These are phyloP conservation scores for Amphipoea oculea DNA, from an alignment of 2,888 invertebrate genomes.

Conservation along the genomic window DNA sequence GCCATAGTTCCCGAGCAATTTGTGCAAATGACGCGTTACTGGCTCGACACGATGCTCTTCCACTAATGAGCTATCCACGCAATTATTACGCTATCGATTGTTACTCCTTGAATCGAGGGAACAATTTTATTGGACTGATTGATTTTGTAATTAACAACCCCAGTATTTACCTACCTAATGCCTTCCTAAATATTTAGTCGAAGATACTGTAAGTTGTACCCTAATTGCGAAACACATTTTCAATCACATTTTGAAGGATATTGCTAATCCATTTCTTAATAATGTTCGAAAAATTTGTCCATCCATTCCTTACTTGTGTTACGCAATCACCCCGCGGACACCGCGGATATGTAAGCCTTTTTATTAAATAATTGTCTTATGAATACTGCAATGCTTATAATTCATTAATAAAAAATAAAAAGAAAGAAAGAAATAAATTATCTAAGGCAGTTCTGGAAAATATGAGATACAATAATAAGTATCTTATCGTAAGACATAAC, in stretches of 20 bases:
- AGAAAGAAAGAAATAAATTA: background rate
- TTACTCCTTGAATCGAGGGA: conserved; percentile 60
- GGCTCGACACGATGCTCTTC: conserved; percentile 74
- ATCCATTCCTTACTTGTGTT: no score
- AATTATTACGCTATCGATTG: conserved; percentile 76
- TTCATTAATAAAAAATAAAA: background rate
- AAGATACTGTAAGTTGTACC: background rate
- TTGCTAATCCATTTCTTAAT: no score
- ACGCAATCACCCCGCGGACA: no score
- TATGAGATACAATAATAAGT: background rate
- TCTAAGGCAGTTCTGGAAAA: background rate
- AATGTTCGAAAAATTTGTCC: no score
- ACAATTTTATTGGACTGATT: conserved; percentile 39
- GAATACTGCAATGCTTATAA: background rate
- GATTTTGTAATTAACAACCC: conserved; percentile 39
- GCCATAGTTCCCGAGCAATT: conserved; percentile 84
- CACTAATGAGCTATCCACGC: conserved; percentile 82
- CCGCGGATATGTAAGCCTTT: background rate
- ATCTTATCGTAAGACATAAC: background rate
- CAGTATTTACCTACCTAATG: background rate
- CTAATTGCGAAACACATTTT: background rate
- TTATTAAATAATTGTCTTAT: background rate
- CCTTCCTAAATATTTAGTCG: background rate
- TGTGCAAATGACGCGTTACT: conserved; percentile 81
- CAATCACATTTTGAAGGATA: no score